These are phyloP conservation scores for Chloebia gouldiae DNA, from an alignment of 2,113 vertebrate species.

Conservation along the genomic window DNA sequence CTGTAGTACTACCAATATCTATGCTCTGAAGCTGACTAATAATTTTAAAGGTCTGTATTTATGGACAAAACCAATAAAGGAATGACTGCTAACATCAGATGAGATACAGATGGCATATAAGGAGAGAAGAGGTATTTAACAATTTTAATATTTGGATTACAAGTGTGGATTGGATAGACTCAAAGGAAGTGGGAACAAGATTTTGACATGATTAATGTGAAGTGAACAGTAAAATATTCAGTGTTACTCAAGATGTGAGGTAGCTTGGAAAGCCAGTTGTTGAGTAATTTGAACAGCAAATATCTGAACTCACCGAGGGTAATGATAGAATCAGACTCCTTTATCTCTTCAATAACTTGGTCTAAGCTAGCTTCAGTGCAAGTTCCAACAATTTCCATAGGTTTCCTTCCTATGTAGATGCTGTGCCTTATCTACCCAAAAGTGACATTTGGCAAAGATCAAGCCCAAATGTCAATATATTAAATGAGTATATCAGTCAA, in stretches of 20 bases:
- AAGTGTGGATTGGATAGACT: background rate
- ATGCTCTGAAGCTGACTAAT: background rate
- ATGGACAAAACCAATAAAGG: background rate
- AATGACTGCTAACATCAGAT: background rate
- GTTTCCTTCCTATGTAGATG: background rate
- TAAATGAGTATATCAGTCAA: background rate
- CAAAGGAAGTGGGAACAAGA: background rate
- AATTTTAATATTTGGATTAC: background rate
- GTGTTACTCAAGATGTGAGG: background rate
- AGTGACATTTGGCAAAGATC: constrained; percentile 8
- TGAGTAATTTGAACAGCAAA: background rate
- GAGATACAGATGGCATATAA: background rate
- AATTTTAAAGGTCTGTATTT: background rate
- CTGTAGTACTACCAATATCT: background rate
- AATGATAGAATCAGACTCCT: background rate
- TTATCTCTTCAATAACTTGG: background rate
- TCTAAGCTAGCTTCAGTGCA: background rate
- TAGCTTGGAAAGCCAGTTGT: background rate
- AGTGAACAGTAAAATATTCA: background rate
- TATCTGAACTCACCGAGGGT: background rate
- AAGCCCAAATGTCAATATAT: background rate
- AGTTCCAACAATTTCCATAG: background rate
- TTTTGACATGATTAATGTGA: background rate
- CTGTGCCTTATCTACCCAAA: background rate
- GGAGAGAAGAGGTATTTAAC: background rate